Evolutionary conservation across 2,797 vertebrate species (phyloP).

Genomic region (Pseudochromis fuscus): DNA sequence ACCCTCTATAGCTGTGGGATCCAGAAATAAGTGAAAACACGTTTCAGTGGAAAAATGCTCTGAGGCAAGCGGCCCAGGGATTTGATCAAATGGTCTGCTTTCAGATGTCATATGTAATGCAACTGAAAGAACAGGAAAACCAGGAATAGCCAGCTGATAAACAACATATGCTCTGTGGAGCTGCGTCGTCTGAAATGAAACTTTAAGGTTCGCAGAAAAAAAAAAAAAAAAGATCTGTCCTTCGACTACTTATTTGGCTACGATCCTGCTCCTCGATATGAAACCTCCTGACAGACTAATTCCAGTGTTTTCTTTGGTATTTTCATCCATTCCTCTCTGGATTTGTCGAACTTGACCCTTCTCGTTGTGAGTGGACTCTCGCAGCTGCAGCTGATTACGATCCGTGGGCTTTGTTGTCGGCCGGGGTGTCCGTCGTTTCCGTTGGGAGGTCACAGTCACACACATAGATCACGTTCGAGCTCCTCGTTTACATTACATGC

Average conservation of each 20-base stretch:
- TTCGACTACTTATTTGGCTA: slow-evolving; percentile 53
- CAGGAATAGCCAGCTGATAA: slow-evolving; percentile 50
- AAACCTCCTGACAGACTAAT: slow-evolving; percentile 45
- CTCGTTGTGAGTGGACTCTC: slow-evolving; percentile 39
- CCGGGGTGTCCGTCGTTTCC: slow-evolving; percentile 19
- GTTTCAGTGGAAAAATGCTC: slow-evolving; percentile 74
- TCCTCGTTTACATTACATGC: slow-evolving; percentile 66
- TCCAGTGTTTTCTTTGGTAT: slow-evolving; percentile 61
- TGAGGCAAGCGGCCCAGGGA: slow-evolving; percentile 52
- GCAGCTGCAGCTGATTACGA: slow-evolving; percentile 61
- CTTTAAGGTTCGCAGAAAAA: slow-evolving; percentile 31
- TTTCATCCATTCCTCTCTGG: slow-evolving; percentile 43
- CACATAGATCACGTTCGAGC: slow-evolving; percentile 40
- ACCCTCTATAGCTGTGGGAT: slow-evolving; percentile 50
- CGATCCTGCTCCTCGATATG: slow-evolving; percentile 35
- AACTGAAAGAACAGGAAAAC: slow-evolving; percentile 45
- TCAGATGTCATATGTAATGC: slow-evolving; percentile 63
- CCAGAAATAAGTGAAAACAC: slow-evolving; percentile 73
- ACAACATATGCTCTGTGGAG: slow-evolving; percentile 51
- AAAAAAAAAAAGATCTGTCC: slow-evolving; percentile 2
- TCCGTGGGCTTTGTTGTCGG: slow-evolving; percentile 23
- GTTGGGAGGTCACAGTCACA: slow-evolving; percentile 38
- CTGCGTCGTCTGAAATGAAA: slow-evolving; percentile 39
- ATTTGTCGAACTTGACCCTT: slow-evolving; percentile 44
- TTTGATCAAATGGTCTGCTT: slow-evolving; percentile 63